Conservation (phyloP, 2,113 vertebrate species). For the Vanacampus margaritifer region DNA sequence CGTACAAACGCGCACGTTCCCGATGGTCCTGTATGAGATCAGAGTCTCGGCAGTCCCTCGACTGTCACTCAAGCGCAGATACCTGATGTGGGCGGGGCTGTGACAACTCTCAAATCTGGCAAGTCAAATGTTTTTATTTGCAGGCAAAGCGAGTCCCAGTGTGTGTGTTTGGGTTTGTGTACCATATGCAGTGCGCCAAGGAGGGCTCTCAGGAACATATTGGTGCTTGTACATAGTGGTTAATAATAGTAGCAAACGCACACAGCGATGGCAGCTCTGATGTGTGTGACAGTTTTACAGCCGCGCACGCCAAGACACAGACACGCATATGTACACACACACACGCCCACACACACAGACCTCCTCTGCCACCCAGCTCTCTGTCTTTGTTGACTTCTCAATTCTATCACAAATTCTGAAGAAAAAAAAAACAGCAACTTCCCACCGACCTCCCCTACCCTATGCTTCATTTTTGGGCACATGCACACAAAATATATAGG, state of each 20-base stretch:
- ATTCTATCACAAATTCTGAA: slow-evolving; percentile 64
- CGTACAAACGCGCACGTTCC: slow-evolving; percentile 38
- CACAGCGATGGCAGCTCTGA: slow-evolving; percentile 66
- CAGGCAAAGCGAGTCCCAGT: slow-evolving; percentile 29
- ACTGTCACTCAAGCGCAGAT: slow-evolving; percentile 56
- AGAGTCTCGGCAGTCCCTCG: slow-evolving; percentile 42
- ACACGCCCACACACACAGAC: slow-evolving; percentile 44
- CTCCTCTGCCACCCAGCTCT: slow-evolving; percentile 59
- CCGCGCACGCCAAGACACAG: slow-evolving; percentile 55
- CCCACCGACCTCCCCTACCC: slow-evolving; percentile 62
- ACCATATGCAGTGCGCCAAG: slow-evolving; percentile 61
- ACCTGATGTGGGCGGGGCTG: slow-evolving; percentile 63
- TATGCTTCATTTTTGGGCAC: slow-evolving; percentile 32
- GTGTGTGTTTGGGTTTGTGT: slow-evolving; percentile 50
- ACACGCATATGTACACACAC: slow-evolving; percentile 39
- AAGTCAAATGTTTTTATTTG: slow-evolving; percentile 68
- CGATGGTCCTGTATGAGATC: slow-evolving; percentile 51
- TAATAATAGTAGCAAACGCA: slow-evolving; percentile 76
- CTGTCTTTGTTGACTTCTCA: slow-evolving; percentile 67
- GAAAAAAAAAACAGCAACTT: slow-evolving; percentile 74
- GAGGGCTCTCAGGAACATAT: slow-evolving; percentile 71
- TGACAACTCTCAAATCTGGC: slow-evolving; percentile 59
- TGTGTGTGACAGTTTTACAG: slow-evolving; percentile 74
- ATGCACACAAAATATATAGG: slow-evolving; percentile 44
- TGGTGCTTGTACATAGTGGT: slow-evolving; percentile 67